These are phyloP conservation scores for Theropithecus gelada DNA, from an alignment of 2,113 vertebrate species.

Conservation along the genomic window DNA sequence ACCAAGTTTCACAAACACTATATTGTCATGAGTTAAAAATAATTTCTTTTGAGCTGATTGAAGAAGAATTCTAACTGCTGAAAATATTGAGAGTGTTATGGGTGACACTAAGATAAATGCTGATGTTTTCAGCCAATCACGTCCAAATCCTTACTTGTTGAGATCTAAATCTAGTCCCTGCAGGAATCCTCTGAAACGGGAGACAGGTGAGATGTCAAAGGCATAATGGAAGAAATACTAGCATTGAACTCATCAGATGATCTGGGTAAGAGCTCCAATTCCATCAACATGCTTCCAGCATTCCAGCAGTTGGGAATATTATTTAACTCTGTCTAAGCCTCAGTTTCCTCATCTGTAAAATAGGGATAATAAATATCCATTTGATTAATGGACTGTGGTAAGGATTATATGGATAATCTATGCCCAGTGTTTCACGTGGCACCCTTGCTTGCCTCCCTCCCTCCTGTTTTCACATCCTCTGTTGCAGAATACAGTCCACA, in stretches of 20 bases:
- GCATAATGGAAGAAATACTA: background rate
- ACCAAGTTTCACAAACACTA: slow-evolving; percentile 39
- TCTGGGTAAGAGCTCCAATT: background rate
- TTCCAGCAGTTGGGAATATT: background rate
- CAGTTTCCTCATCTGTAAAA: background rate
- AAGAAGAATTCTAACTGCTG: slow-evolving; percentile 21
- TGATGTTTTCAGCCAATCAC: background rate
- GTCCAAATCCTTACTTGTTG: background rate
- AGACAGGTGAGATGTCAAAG: background rate
- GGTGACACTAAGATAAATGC: background rate
- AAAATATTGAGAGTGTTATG: background rate
- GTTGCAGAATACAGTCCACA: background rate
- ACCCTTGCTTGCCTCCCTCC: background rate
- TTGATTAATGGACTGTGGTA: background rate
- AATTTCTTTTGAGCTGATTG: slow-evolving; percentile 5
- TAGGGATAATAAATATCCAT: background rate
- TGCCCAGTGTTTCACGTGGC: background rate
- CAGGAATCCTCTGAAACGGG: background rate
- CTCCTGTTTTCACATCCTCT: background rate
- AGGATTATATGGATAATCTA: background rate
- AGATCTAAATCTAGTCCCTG: background rate
- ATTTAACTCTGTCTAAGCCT: background rate
- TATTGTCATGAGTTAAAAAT: slow-evolving; percentile 46
- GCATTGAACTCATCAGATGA: background rate
- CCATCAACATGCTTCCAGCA: background rate